These are phyloP conservation scores for Xiphophorus couchianus DNA, from an alignment of 2,113 vertebrate genomes.

Conservation along the genomic window DNA sequence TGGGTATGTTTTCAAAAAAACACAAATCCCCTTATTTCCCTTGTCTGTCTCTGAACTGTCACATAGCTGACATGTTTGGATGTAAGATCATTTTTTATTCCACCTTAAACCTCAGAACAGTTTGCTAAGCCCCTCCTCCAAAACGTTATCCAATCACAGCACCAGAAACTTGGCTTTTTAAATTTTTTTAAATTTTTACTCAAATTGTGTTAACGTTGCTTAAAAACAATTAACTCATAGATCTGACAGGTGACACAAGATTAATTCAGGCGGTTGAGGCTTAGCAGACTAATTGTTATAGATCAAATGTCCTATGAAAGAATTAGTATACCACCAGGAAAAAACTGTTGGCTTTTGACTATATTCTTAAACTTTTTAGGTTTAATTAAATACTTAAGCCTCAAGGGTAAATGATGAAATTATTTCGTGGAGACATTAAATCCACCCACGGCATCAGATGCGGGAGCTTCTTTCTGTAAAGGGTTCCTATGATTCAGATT, in stretches of 20 bases:
- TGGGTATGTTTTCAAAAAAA: not conserved
- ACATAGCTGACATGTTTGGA: conserved; percentile 26
- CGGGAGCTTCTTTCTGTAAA: not conserved
- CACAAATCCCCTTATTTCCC: conserved; percentile 22
- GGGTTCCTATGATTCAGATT: no score
- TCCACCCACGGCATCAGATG: not conserved
- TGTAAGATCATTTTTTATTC: conserved; percentile 15
- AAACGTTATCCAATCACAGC: not conserved
- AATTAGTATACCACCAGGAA: not conserved
- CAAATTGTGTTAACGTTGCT: no score
- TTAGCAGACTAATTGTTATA: not conserved
- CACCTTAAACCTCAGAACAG: not conserved
- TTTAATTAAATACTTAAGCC: not conserved
- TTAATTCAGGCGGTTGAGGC: not conserved
- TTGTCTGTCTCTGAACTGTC: conserved; percentile 19
- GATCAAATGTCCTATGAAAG: not conserved
- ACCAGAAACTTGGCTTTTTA: not conserved
- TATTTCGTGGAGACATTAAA: not conserved
- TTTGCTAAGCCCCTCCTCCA: conserved; percentile 15
- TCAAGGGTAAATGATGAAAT: not conserved
- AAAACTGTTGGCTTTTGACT: not conserved
- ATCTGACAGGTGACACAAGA: not conserved
- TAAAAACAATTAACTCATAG: no score
- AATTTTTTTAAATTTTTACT: no score
- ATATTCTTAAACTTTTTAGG: not conserved